These are phyloP conservation scores for Drosophila repletoides DNA, from an alignment of 1,140 invertebrate genomes.

Conservation along the genomic window DNA sequence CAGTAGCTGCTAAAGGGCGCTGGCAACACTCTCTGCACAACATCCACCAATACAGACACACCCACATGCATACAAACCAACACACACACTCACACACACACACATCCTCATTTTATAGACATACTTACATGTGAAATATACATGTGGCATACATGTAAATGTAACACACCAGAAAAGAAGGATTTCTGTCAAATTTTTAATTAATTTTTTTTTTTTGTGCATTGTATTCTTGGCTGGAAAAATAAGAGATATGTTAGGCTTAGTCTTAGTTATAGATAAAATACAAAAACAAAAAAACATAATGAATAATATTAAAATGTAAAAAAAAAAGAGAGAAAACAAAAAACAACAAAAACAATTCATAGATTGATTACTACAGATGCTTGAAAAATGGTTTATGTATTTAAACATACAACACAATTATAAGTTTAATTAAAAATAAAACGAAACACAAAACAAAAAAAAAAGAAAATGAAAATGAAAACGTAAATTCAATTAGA, in stretches of 20 bases:
- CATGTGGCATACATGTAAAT: conserved; percentile 57
- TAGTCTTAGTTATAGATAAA: conserved; percentile 56
- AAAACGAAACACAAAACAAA: conserved; percentile 38
- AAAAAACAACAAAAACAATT: conserved; percentile 3
- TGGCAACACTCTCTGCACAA: conserved; percentile 44
- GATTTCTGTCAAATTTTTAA: conserved; percentile 40
- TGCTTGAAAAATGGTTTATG: conserved; percentile 54
- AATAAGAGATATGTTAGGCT: conserved; percentile 54
- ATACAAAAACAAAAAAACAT: conserved; percentile 23
- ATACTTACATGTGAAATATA: conserved; percentile 25
- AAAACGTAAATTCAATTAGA: conserved; percentile 19
- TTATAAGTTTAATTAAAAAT: conserved; percentile 36
- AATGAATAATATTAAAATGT: conserved; percentile 40
- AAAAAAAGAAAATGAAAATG: background rate
- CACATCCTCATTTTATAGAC: conserved; percentile 27
- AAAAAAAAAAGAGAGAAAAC: conserved; percentile 37
- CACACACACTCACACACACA: conserved; percentile 23
- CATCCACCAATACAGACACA: background rate
- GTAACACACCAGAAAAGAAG: conserved; percentile 60
- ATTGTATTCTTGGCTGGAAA: conserved; percentile 40
- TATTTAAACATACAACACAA: conserved; percentile 46
- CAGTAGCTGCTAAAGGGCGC: conserved; percentile 34
- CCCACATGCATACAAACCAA: conserved; percentile 11
- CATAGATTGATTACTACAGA: conserved; percentile 55
- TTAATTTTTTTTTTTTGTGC: conserved; percentile 18